Evolutionary conservation across 1,140 invertebrate genomes (phyloP).

Genomic region (Aphelinus atriplicis): DNA sequence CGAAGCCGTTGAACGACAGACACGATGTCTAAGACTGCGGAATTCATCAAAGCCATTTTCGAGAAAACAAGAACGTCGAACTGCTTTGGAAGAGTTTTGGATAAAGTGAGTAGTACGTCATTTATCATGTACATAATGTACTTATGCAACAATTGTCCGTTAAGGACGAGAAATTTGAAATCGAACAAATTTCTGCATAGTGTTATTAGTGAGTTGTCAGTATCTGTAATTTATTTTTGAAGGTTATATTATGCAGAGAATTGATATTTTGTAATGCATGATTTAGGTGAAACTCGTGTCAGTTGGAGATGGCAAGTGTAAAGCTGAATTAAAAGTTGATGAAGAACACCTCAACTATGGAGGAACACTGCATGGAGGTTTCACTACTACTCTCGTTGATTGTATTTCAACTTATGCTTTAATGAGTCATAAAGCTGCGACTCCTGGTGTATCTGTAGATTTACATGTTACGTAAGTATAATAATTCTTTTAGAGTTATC

Average conservation of each 20-base stretch:
- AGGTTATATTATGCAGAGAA: too few relatives aligned
- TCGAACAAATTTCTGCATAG: too few relatives aligned
- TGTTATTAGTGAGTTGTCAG: too few relatives aligned
- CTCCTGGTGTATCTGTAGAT: slow-evolving; percentile 79
- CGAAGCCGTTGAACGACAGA: background rate
- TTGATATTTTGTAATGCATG: too few relatives aligned
- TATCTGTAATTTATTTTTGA: too few relatives aligned
- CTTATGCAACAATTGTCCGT: background rate
- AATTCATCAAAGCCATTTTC: slow-evolving; percentile 56
- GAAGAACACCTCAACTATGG: slow-evolving; percentile 80
- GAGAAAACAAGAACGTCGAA: slow-evolving; percentile 49
- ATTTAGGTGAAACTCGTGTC: slow-evolving; percentile 75
- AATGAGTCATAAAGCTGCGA: slow-evolving; percentile 71
- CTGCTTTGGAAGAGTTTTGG: slow-evolving; percentile 54
- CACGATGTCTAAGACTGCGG: slow-evolving; percentile 46
- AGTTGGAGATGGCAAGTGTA: slow-evolving; percentile 74
- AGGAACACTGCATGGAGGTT: slow-evolving; percentile 86
- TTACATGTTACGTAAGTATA: slow-evolving; percentile 74
- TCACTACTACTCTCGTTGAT: slow-evolving; percentile 85
- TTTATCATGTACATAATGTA: slow-evolving; percentile 13
- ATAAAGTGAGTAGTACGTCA: background rate
- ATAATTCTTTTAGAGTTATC: background rate
- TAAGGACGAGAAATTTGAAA: too few relatives aligned
- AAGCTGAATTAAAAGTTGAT: slow-evolving; percentile 80
- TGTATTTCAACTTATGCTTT: slow-evolving; percentile 83